Base-by-base conservation (phyloP, 2,113 vertebrate species). In the Fregetta grallaria region DNA sequence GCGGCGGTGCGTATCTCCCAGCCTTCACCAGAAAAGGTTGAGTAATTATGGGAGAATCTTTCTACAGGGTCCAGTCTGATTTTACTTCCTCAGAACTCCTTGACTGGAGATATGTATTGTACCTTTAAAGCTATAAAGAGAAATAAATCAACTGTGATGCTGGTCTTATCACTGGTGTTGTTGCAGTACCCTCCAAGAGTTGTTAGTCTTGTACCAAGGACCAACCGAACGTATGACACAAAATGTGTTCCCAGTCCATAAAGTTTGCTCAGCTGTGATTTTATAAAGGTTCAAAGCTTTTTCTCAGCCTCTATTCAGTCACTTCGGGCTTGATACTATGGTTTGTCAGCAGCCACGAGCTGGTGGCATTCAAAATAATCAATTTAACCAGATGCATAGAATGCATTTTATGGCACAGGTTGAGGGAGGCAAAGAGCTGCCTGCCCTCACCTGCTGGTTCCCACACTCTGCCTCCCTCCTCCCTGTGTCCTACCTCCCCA, bases 161-260 rank as follows among this genome's bases (percentile, higher is more conserved):
- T 66, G 50, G 13, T 90, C 23, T 45, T 67, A 1, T 23, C 2
- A 1, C 19, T 65, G 80, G 12, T 7, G 9, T 3, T 36, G 11
- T 36, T 70, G 11, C 58, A 53, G 30, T n/a, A 27, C 25, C 29
- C 42, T 78, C 38, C n/a, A 66, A 40, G 34, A 49, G 8, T 8
- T 76, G 22, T 53, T 49, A 15, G 11, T 65, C 32, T 91, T 50
- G 8, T 23, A 18, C 7, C 8, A 47, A 84, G 36, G 72, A 55
- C 47, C 59, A 45, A 4, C 13, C 2, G 2, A 77, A 78, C 22
- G 36, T 5, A 12, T 0, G 4, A 13, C 5, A 9, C 5, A 65
- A 38, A 76, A 22, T 8, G 6, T 58, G 8, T 29, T 76, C 27
- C 32, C 14, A 19, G 11, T 7, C 50, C 29, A 17, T n/a, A 17